Evolutionary conservation across 1,140 invertebrate species (phyloP).

Genomic region (Camponotus pennsylvanicus): DNA sequence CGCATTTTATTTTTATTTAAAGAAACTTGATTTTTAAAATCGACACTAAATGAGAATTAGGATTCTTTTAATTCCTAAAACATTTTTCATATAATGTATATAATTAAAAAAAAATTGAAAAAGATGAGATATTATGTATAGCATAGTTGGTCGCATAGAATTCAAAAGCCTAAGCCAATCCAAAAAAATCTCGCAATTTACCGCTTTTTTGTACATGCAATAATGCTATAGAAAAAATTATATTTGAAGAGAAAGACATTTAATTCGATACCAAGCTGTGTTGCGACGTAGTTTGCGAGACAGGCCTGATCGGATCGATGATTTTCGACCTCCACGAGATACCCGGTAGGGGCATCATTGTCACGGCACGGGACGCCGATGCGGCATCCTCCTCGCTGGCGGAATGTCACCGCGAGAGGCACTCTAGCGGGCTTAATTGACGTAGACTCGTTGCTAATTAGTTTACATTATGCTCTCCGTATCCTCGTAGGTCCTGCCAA

Average conservation of each 20-base stretch:
- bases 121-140: neutral
- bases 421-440: constrained; percentile 84
- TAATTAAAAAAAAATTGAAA: neutral
- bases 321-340: constrained; percentile 28
- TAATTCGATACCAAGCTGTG: neutral
- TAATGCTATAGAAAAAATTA: neutral
- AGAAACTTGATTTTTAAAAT: no score
- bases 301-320: neutral
- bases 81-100: no score
- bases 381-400: constrained; percentile 33
- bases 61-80: no score
- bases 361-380: constrained; percentile 30
- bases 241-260: neutral
- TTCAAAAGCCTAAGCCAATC: neutral
- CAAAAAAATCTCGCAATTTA: no score
- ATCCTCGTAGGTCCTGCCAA: constrained; percentile 78
- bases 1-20: no score
- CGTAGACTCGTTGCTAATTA: constrained; percentile 85
- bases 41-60: no score
- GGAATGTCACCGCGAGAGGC: constrained; percentile 82
- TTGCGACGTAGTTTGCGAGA: neutral
- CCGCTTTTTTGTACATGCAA: no score
- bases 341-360: constrained; percentile 25
- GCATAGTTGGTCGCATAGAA: neutral
- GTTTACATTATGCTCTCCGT: constrained; percentile 86